These are phyloP conservation scores for Carposina sasakii DNA, from an alignment of 1,140 invertebrate genomes.

Conservation along the genomic window DNA sequence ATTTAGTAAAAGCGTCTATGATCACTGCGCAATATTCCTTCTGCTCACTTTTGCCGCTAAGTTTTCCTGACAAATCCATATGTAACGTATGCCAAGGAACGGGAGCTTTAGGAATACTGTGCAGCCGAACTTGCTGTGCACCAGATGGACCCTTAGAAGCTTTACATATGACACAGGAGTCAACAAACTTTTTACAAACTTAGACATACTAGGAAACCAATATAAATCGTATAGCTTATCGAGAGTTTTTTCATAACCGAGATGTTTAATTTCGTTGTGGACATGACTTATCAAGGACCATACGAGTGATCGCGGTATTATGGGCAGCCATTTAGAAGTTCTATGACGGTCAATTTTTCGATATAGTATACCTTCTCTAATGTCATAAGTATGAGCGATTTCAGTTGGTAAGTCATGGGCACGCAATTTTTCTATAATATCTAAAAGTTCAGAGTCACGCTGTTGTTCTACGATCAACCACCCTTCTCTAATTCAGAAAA, in stretches of 20 bases:
- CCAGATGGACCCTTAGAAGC: conserved; percentile 7
- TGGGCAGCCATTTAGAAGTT: conserved; percentile 3
- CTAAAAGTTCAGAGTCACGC: conserved; percentile 11
- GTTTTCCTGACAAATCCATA: conserved; percentile 12
- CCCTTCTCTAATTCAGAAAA: conserved; percentile 6
- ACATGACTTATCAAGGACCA: conserved; percentile 18
- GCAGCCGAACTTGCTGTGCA: conserved; percentile 4
- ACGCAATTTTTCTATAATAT: conserved; percentile 10
- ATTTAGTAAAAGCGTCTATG: conserved; percentile 11
- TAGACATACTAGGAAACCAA: conserved; percentile 10
- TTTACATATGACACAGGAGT: conserved; percentile 12
- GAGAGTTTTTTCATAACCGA: conserved; percentile 23
- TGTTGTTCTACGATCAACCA: conserved; percentile 20
- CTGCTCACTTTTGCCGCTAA: conserved; percentile 2
- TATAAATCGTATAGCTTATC: conserved; percentile 4
- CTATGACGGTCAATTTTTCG: conserved; percentile 1
- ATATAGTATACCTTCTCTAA: not conserved
- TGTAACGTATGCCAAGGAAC: conserved; percentile 8
- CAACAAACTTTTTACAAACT: conserved; percentile 1
- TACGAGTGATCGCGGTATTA: conserved; percentile 11
- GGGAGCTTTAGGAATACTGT: conserved; percentile 1
- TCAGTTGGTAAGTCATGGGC: not conserved
- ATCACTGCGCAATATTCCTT: conserved; percentile 7
- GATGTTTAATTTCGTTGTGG: conserved; percentile 17
- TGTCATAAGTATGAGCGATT: not conserved